These are phyloP conservation scores for Cepaea nemoralis DNA, from an alignment of 1,140 invertebrate genomes.

Conservation along the genomic window DNA sequence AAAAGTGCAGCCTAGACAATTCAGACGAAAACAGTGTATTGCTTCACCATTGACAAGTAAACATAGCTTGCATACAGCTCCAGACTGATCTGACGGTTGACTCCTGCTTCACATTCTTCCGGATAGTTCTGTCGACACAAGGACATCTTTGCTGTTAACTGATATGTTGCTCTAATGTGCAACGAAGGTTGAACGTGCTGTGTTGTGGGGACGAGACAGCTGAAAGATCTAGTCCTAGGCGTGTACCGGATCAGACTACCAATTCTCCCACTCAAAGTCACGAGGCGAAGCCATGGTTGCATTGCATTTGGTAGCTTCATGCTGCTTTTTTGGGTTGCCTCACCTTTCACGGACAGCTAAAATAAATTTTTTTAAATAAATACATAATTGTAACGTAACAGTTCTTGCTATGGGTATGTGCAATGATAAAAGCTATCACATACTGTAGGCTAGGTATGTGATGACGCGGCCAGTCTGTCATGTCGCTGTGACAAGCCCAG, in stretches of 20 bases:
- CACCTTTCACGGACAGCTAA: too few relatives aligned
- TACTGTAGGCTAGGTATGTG: too few relatives aligned
- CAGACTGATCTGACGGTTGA: slow-evolving; percentile 90
- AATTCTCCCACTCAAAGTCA: neutral
- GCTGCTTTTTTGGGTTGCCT: neutral
- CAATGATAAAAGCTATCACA: too few relatives aligned
- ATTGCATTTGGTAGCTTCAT: neutral
- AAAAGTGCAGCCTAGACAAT: neutral
- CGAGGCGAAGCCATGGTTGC: neutral
- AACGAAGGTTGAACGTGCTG: neutral
- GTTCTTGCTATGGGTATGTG: too few relatives aligned
- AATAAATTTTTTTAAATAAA: too few relatives aligned
- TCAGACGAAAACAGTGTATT: neutral
- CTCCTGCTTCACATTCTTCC: slow-evolving; percentile 80
- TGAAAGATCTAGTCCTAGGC: neutral
- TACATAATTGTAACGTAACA: too few relatives aligned
- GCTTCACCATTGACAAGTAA: slow-evolving; percentile 85
- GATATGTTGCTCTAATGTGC: neutral
- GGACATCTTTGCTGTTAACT: neutral
- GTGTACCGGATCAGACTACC: neutral
- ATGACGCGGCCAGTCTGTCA: too few relatives aligned
- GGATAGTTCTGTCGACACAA: slow-evolving; percentile 81
- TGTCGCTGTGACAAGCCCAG: too few relatives aligned
- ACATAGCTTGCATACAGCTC: slow-evolving; percentile 86
- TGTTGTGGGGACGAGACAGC: neutral